These are phyloP conservation scores for Coregonus sp. DNA, from an alignment of 2,797 vertebrate species.

Conservation along the genomic window DNA sequence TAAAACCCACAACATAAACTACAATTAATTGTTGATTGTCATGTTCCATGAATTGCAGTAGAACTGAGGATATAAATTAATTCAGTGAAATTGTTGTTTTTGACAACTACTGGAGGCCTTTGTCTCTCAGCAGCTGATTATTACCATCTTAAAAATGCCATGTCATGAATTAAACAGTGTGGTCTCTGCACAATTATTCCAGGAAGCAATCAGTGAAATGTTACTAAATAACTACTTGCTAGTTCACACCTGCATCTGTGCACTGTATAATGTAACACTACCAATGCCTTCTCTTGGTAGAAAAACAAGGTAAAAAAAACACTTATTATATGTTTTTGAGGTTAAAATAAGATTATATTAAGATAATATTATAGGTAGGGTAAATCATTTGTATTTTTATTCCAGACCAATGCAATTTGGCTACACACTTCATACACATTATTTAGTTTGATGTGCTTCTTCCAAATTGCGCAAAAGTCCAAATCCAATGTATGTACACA, in stretches of 20 bases:
- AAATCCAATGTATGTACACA: neutral
- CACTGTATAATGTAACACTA: conserved; percentile 53
- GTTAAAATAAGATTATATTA: neutral
- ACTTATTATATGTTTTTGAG: neutral
- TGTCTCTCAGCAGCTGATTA: conserved; percentile 72
- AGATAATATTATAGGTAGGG: too few species aligned
- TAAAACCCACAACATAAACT: conserved; percentile 7
- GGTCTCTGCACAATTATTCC: conserved; percentile 74
- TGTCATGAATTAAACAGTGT: conserved; percentile 80
- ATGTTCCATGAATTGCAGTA: conserved; percentile 33
- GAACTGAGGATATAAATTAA: conserved; percentile 57
- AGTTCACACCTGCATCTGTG: conserved; percentile 70
- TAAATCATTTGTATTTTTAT: neutral
- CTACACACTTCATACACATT: neutral
- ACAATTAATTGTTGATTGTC: conserved; percentile 40
- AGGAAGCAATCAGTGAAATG: conserved; percentile 77
- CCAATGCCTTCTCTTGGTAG: conserved; percentile 1
- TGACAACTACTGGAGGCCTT: conserved; percentile 62
- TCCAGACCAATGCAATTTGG: neutral
- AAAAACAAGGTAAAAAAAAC: neutral
- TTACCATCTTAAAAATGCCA: conserved; percentile 77
- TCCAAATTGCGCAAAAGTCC: neutral
- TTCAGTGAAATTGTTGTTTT: conserved; percentile 65
- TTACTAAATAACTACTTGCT: conserved; percentile 78
- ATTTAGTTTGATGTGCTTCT: neutral